Conservation (phyloP, 23 tunicate species). For the Trididemnum clinides region DNA sequence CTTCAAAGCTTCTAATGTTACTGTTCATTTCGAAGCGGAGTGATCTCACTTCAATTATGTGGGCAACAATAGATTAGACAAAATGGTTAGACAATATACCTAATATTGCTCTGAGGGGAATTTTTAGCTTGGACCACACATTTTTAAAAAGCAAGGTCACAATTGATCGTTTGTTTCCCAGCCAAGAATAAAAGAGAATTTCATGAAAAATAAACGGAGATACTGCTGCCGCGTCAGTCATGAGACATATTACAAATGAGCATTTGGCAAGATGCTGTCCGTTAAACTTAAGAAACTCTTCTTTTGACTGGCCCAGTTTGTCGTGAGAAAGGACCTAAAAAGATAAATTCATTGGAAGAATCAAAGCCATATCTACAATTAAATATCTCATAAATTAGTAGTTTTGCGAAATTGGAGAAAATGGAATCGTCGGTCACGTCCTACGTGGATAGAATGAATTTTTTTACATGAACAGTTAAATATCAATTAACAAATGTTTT, state of each 20-base stretch:
- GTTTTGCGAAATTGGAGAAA: too few species aligned
- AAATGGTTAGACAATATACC: conserved; percentile 59
- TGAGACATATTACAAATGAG: conserved; percentile 46
- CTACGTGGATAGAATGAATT: too few species aligned
- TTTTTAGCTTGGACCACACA: conserved; percentile 68
- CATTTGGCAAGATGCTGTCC: conserved; percentile 62
- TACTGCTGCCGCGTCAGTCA: conserved; percentile 65
- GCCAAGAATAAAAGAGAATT: conserved; percentile 60
- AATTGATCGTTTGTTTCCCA: conserved; percentile 54
- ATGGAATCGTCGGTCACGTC: too few species aligned
- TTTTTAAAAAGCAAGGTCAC: conserved; percentile 58
- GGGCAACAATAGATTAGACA: too few species aligned
- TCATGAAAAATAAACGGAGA: conserved; percentile 79
- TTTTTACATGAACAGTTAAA: too few species aligned
- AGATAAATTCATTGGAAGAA: too few species aligned
- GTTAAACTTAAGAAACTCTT: conserved; percentile 61
- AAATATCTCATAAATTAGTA: too few species aligned
- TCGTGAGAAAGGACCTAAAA: conserved; percentile 70
- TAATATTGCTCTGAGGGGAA: conserved; percentile 58
- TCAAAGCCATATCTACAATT: too few species aligned
- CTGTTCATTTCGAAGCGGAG: too few species aligned
- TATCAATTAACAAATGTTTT: too few species aligned
- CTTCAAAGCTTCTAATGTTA: too few species aligned
- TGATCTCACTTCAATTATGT: too few species aligned
- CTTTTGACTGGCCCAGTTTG: conserved; percentile 70